These are phyloP conservation scores for Ellobius talpinus DNA, from an alignment of 2,113 vertebrate species.

Conservation along the genomic window DNA sequence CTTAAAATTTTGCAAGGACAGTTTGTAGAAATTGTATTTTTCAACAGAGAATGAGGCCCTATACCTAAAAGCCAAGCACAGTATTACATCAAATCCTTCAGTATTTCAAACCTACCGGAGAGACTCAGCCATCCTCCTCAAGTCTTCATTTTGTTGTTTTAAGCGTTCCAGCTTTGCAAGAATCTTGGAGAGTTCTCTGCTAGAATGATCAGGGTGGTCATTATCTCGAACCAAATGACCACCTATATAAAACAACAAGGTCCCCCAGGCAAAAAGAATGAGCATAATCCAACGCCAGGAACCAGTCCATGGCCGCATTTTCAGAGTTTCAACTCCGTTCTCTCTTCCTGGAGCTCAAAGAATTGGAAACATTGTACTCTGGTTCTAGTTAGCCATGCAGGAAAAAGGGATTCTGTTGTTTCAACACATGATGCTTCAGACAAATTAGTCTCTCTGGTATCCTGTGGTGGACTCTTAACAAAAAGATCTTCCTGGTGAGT, in stretches of 20 bases:
- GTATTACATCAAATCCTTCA: conserved; percentile 22
- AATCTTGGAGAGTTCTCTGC: conserved; percentile 98
- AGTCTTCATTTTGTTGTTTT: conserved; percentile 99
- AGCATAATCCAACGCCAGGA: conserved; percentile 99
- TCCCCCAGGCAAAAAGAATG: conserved; percentile 99
- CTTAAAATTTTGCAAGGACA: conserved; percentile 52
- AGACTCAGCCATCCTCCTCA: conserved; percentile 98
- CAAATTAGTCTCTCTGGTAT: conserved; percentile 66
- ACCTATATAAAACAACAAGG: conserved; percentile 98
- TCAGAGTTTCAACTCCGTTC: conserved; percentile 88
- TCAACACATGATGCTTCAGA: conserved; percentile 83
- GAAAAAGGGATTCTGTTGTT: conserved; percentile 68
- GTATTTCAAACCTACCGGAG: conserved; percentile 91
- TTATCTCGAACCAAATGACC: conserved; percentile 98
- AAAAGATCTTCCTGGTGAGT: conserved; percentile 68
- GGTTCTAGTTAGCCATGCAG: conserved; percentile 67
- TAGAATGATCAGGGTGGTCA: conserved; percentile 97
- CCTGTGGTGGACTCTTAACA: conserved; percentile 63
- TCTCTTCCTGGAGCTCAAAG: conserved; percentile 84
- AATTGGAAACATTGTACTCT: conserved; percentile 84
- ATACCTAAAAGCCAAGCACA: conserved; percentile 22
- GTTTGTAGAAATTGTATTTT: conserved; percentile 35
- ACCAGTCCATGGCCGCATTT: conserved; percentile 99
- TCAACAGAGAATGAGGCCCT: neutral
- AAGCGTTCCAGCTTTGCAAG: conserved; percentile 98